phyloP scores from a whole-genome alignment of 2,797 vertebrate species.

The Todus mexicanus region DNA sequence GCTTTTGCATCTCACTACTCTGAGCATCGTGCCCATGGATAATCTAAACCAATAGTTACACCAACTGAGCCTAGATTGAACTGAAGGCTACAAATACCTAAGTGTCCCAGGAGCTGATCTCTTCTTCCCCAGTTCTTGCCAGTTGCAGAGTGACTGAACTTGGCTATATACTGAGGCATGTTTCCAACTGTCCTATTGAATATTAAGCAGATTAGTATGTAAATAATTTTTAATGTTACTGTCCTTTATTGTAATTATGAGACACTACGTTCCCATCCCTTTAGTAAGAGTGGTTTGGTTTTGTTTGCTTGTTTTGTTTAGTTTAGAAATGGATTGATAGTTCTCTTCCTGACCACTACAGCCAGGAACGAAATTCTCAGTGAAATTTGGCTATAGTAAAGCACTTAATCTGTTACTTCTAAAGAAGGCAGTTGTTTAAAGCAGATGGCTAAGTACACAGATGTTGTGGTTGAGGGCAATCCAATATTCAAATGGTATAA shows the following conservation, averaged over 20 bases:
- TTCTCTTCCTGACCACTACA: neutral
- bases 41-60: neutral
- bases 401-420: conserved; percentile 6
- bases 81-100: neutral
- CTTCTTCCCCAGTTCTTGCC: neutral
- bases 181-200: neutral
- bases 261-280: neutral
- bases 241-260: neutral
- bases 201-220: neutral
- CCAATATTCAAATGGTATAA: conserved; percentile 1
- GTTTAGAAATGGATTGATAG: neutral
- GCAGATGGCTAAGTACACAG: conserved; percentile 46
- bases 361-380: neutral
- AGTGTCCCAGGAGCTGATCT: neutral
- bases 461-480: conserved; percentile 34
- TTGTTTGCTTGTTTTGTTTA: neutral
- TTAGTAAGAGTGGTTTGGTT: neutral
- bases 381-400: conserved; percentile 5
- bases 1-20: neutral
- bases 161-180: neutral
- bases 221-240: neutral
- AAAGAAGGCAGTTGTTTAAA: conserved; percentile 37
- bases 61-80: neutral
- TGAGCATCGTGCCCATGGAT: neutral
- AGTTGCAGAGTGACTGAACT: neutral